Percentiles rank a stretch among this genome's conserved stretches.
These are phyloP conservation scores for Merops nubicus DNA, from an alignment of 2,113 vertebrate species.

Conservation along the genomic window DNA sequence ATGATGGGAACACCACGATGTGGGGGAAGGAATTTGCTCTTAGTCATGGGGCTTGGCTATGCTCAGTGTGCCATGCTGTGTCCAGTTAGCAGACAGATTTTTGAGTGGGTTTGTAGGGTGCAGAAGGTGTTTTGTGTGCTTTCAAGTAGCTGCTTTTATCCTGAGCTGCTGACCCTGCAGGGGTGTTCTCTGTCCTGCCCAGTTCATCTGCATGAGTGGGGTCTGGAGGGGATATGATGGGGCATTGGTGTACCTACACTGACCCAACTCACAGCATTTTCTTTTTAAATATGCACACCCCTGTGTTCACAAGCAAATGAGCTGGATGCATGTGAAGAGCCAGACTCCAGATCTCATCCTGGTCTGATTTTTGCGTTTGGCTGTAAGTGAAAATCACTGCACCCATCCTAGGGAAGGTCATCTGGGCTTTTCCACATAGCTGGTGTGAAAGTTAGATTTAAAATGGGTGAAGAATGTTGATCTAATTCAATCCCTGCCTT, in stretches of 20 bases:
- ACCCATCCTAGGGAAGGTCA: fast-evolving
- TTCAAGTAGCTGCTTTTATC: neutral
- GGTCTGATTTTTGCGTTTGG: neutral
- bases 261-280: neutral
- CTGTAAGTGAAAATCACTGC: neutral
- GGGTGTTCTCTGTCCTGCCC: neutral
- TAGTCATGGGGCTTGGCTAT: neutral
- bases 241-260: neutral
- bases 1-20: fast-evolving
- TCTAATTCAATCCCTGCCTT: neutral
- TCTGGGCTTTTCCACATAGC: neutral
- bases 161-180: neutral
- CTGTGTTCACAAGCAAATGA: fast-evolving
- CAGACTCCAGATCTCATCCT: neutral
- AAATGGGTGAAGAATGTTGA: neutral
- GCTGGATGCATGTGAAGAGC: neutral
- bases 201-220: fast-evolving
- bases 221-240: neutral
- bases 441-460: neutral
- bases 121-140: neutral
- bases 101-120: neutral
- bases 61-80: neutral
- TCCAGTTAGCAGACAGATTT: neutral
- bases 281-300: neutral
- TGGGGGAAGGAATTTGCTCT: neutral